A percentile compares a stretch with the other conserved stretches of the same genome.
Evolutionary conservation across 2,888 invertebrate genomes (phyloP).

Genomic region (Drosophila percnosoma): DNA sequence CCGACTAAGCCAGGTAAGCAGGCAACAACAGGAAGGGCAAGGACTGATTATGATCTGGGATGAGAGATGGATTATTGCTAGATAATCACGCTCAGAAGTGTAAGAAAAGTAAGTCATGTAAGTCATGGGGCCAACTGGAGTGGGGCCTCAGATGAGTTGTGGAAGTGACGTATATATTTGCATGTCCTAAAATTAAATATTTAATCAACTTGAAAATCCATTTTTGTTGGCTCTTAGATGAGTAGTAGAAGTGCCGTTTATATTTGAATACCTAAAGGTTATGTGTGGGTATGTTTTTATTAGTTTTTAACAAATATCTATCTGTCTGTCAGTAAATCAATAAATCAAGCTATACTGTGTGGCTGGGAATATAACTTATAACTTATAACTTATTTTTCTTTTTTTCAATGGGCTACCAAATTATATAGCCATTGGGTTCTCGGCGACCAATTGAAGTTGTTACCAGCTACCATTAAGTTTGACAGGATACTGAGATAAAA

Average conservation of each 20-base stretch:
- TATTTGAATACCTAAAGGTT: background rate
- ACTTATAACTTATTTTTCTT: background rate
- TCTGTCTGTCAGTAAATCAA: background rate
- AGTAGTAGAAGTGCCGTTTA: background rate
- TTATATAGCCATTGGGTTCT: background rate
- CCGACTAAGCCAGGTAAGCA: background rate
- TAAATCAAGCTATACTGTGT: background rate
- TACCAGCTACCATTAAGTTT: slow-evolving; percentile 6
- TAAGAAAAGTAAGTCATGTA: background rate
- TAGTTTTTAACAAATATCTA: background rate
- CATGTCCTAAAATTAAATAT: background rate
- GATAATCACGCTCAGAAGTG: background rate
- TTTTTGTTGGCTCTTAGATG: background rate
- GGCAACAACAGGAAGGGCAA: background rate
- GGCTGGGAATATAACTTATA: background rate
- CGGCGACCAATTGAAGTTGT: slow-evolving; percentile 1
- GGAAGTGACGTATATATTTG: background rate
- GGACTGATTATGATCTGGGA: slow-evolving; percentile 24
- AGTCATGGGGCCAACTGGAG: background rate
- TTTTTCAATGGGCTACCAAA: background rate
- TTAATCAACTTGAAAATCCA: background rate
- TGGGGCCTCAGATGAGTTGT: background rate
- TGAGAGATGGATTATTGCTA: background rate
- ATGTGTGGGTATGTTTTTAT: background rate
- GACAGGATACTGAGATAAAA: slow-evolving; percentile 5